Evolutionary conservation across 2,797 vertebrate species (phyloP), one percentile per base, ranked within the genome.

Genomic region (Clarias platycephalus): DNA sequence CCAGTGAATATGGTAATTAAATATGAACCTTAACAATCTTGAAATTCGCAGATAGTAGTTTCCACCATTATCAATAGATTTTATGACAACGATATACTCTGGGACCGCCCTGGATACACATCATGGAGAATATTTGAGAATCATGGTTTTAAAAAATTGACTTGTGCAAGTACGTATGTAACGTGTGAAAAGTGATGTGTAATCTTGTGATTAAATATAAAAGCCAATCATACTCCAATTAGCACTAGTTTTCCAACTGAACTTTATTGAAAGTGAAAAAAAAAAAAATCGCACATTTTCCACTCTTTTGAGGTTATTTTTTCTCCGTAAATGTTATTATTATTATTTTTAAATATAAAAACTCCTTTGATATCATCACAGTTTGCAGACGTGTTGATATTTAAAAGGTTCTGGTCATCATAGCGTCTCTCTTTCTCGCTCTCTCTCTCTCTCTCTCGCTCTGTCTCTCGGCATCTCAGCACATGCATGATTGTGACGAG

Each of bases 401-500:
- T 18, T 22, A 37, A 18, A 62, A 6, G 3, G 37, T 18, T 24
- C 34, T 67, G 26, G 18, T 40, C 60, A n/a, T 49, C 12, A 3
- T 55, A 31, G 10, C n/a, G 0, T 13, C 2, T 22, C 76, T 5
- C 28, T 78, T 5, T 22, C 20, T 40, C 6, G 13, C 74, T 55
- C 18, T 85, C 10, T 55, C 1, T 62, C 13, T 83, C 12, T 49
- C 1, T 37, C 31, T 72, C 72, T 55, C 0, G 60, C 15, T 63
- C 60, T 76, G 44, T 28, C 89, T 94, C 93, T 95, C 94, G 1
- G 88, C 5, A 28, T 80, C 18, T 28, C 95, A 95, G 83, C 93
- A 92, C 64, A 88, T 95, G 86, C 89, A 93, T 24, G 93, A 96
- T 57, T 92, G 93, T 0, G 96, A 96, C 20, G 95, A 96, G 12